Conservation (phyloP, 2,888 invertebrate genomes). For the Ochlodes sylvanus region DNA sequence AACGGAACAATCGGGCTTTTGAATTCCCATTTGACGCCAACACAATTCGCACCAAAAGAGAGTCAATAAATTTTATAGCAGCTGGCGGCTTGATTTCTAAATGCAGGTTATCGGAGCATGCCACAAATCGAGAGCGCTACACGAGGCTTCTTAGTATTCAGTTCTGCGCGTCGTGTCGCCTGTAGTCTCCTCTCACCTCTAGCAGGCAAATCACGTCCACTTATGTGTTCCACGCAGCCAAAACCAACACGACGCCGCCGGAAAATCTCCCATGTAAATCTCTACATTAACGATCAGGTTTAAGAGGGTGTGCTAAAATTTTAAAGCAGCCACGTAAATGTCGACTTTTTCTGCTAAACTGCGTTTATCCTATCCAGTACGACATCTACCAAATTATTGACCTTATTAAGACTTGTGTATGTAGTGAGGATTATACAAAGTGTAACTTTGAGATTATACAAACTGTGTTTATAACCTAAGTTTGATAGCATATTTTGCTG, state of each 20-base stretch:
- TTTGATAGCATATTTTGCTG: too few species aligned
- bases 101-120: constrained; percentile 84
- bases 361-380: not conserved
- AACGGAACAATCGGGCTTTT: constrained; percentile 57
- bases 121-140: constrained; percentile 80
- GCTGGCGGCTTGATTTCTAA: constrained; percentile 80
- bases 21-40: constrained; percentile 61
- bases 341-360: constrained; percentile 9
- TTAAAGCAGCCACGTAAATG: constrained; percentile 51
- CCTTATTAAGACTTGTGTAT: too few species aligned
- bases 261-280: constrained; percentile 83
- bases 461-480: too few species aligned
- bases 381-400: not conserved
- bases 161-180: constrained; percentile 68
- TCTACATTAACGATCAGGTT: constrained; percentile 81
- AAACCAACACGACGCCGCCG: constrained; percentile 65
- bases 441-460: too few species aligned
- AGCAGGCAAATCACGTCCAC: constrained; percentile 80
- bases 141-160: constrained; percentile 80
- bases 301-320: constrained; percentile 75
- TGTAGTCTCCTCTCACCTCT: constrained; percentile 68
- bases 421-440: too few species aligned
- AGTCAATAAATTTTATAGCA: constrained; percentile 79
- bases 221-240: constrained; percentile 77
- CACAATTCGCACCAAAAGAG: constrained; percentile 71